These are phyloP conservation scores for Platygyra sinensis DNA, from an alignment of 64 coral and sea anemone genomes.

Conservation along the genomic window DNA sequence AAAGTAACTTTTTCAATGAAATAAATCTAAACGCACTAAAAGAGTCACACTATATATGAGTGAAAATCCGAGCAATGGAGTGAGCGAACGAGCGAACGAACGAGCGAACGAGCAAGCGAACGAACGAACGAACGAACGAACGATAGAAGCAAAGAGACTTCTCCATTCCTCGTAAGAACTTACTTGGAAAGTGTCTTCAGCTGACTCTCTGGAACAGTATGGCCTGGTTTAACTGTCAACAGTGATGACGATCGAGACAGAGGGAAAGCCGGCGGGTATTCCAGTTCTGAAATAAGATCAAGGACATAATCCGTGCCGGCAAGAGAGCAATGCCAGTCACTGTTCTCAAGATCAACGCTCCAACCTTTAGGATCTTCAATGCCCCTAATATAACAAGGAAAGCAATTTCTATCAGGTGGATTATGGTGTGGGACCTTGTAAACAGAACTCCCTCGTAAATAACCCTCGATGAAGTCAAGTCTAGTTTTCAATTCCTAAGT, in stretches of 20 bases:
- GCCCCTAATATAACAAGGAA: slow-evolving; percentile 16
- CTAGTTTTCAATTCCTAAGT: no score
- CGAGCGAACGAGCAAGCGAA: no score
- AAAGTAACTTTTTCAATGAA: no score
- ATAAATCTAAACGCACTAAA: no score
- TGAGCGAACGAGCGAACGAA: no score
- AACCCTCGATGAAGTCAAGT: no score
- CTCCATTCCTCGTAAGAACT: background rate
- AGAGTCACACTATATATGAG: no score
- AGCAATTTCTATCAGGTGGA: no score
- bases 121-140: background rate
- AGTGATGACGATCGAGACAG: slow-evolving; percentile 55
- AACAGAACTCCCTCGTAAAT: no score
- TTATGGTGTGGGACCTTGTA: no score
- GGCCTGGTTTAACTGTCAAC: slow-evolving; percentile 67
- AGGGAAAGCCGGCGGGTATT: slow-evolving; percentile 86
- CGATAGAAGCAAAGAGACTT: background rate
- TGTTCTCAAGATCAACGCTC: slow-evolving; percentile 84
- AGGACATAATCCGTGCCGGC: slow-evolving; percentile 81
- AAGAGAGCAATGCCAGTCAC: slow-evolving; percentile 71
- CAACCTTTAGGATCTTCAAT: slow-evolving; percentile 62
- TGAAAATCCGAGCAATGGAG: no score
- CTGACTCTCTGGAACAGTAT: slow-evolving; percentile 45
- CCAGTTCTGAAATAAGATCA: slow-evolving; percentile 81
- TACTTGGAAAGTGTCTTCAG: slow-evolving; percentile 74